Percentiles rank a stretch among this genome's conserved stretches.
Evolutionary conservation across 2,888 invertebrate species (phyloP).

Genomic region (Eristalis pertinax): DNA sequence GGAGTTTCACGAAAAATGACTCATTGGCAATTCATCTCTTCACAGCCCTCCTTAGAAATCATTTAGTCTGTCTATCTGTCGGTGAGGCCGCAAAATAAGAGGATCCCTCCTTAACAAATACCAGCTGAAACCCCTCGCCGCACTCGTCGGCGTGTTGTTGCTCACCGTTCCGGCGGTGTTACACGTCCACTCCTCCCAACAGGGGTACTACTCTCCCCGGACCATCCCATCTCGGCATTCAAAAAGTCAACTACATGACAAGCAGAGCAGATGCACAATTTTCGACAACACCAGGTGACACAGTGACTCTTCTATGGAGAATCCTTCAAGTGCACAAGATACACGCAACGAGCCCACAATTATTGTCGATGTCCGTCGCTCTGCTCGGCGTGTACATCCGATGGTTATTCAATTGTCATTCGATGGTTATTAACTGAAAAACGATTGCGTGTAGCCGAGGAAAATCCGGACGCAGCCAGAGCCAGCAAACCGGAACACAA

Average conservation of each 20-base stretch:
- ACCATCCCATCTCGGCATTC: not conserved
- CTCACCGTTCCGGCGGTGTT: not conserved
- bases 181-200: not conserved
- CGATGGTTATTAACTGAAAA: conserved; percentile 59
- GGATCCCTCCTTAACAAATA: not conserved
- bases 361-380: not conserved
- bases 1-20: too few relatives aligned
- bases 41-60: not conserved
- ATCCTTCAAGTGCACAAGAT: conserved; percentile 33
- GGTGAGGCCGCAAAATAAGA: too few relatives aligned
- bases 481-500: conserved; percentile 37
- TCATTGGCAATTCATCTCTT: too few relatives aligned
- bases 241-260: conserved; percentile 17
- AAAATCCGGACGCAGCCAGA: conserved; percentile 15
- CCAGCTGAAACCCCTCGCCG: not conserved
- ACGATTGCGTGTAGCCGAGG: conserved; percentile 59
- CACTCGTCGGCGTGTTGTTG: not conserved
- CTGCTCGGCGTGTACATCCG: not conserved
- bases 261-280: conserved; percentile 61
- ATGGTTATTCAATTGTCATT: conserved; percentile 67
- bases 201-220: not conserved
- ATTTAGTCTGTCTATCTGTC: too few relatives aligned
- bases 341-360: conserved; percentile 32
- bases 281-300: conserved; percentile 53
- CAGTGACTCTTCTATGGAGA: not conserved